Conservation (phyloP, 2,113 vertebrate genomes). For the Alosa alosa region DNA sequence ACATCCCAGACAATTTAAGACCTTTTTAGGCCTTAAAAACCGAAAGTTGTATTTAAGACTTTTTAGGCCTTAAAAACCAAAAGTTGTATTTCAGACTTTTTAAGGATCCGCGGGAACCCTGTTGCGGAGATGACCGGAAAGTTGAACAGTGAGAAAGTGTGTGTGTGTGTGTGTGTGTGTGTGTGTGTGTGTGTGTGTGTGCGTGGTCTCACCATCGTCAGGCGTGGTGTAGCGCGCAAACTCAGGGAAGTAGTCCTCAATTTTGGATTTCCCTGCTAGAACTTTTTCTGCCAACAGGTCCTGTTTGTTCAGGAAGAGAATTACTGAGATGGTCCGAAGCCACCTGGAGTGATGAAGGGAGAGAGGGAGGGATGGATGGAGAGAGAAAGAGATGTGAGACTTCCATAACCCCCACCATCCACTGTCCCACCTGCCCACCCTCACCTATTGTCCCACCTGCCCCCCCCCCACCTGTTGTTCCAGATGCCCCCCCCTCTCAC, state of each 20-base stretch:
- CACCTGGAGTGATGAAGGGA: slow-evolving; percentile 73
- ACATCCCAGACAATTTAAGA: too few relatives aligned
- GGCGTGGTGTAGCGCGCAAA: slow-evolving; percentile 98
- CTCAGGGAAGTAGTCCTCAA: slow-evolving; percentile 98
- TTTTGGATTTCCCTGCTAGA: slow-evolving; percentile 96
- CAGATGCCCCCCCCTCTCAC: background rate
- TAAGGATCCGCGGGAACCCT: too few relatives aligned
- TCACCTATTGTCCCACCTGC: background rate
- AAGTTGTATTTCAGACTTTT: too few relatives aligned
- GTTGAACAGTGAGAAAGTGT: background rate
- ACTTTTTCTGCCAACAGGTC: slow-evolving; percentile 98
- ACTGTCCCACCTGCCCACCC: background rate
- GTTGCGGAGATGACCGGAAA: too few relatives aligned
- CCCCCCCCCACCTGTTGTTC: background rate
- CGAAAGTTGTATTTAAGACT: too few relatives aligned
- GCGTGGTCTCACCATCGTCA: slow-evolving; percentile 83
- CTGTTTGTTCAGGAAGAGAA: slow-evolving; percentile 99
- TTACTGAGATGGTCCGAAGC: slow-evolving; percentile 99
- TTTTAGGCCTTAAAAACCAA: too few relatives aligned
- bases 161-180: background rate
- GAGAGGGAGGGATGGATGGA: slow-evolving; percentile 22
- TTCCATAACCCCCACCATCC: background rate
- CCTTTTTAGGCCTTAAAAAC: too few relatives aligned
- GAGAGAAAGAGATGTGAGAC: background rate
- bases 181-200: background rate